These are phyloP conservation scores for Andinoacara biseriatus DNA, from an alignment of 2,113 vertebrate species.

Conservation along the genomic window DNA sequence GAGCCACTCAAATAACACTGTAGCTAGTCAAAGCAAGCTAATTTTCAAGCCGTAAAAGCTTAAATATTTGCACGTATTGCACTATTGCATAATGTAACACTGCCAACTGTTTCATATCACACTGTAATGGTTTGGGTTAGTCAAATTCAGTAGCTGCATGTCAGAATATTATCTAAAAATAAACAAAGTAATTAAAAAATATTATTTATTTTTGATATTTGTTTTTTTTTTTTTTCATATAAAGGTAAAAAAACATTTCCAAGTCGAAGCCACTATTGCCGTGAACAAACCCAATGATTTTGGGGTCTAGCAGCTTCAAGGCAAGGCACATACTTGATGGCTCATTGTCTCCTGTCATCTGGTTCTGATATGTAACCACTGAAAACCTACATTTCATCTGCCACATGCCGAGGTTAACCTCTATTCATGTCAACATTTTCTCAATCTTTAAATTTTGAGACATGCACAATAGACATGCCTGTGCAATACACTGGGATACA, in stretches of 20 bases:
- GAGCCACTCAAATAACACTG: not conserved
- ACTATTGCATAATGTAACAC: not conserved
- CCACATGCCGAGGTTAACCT: slow-evolving; percentile 67
- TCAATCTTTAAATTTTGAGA: slow-evolving; percentile 52
- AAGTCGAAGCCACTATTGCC: slow-evolving; percentile 53
- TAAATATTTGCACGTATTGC: not conserved
- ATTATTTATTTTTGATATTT: not conserved
- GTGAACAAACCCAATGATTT: slow-evolving; percentile 58
- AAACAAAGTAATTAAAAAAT: not conserved
- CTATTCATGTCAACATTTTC: slow-evolving; percentile 67
- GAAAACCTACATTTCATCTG: slow-evolving; percentile 57
- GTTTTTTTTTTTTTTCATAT: not conserved
- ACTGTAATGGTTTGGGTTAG: not conserved
- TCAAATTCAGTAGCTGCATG: not conserved
- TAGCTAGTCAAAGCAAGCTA: not conserved
- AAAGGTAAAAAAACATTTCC: slow-evolving; percentile 43
- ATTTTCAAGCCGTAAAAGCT: not conserved
- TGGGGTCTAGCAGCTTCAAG: slow-evolving; percentile 37
- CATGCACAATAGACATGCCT: slow-evolving; percentile 53
- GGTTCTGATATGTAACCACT: slow-evolving; percentile 62
- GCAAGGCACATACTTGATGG: slow-evolving; percentile 42
- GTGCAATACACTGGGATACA: slow-evolving; percentile 41
- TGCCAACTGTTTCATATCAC: not conserved
- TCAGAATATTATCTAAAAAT: not conserved
- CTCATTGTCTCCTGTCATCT: slow-evolving; percentile 65